A percentile compares a stretch with the other conserved stretches of the same genome.
Conservation (phyloP, 1,140 invertebrate genomes). For the Zaprionus ornatus region DNA sequence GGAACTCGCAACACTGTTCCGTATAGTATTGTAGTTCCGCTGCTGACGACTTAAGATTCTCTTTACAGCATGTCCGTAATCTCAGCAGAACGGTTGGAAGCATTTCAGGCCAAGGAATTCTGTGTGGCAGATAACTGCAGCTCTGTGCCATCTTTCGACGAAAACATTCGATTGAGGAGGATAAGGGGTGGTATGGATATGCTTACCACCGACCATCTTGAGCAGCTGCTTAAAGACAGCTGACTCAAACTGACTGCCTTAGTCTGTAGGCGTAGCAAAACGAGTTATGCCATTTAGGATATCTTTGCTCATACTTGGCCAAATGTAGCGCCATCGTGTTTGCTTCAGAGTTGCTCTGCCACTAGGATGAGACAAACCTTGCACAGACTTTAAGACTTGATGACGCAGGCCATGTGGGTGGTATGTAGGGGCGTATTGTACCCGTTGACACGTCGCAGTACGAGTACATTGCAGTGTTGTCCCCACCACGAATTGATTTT, state of each 20-base stretch:
- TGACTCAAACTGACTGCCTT: not conserved
- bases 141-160: not conserved
- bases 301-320: constrained; percentile 62
- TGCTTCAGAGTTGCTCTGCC: constrained; percentile 11
- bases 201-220: not conserved
- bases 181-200: not conserved
- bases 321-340: constrained; percentile 43
- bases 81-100: not conserved
- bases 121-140: not conserved
- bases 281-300: constrained; percentile 26
- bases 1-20: not conserved
- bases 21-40: not conserved
- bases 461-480: too few species aligned
- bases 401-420: too few species aligned
- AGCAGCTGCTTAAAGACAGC: not conserved
- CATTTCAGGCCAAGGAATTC: not conserved
- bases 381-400: too few species aligned
- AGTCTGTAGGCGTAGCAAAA: not conserved
- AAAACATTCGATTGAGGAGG: not conserved
- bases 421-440: too few species aligned
- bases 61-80: not conserved
- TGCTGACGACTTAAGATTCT: not conserved
- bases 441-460: too few species aligned
- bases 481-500: too few species aligned
- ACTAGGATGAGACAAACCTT: not conserved